Conservation (phyloP, 2,113 vertebrate species). For the Lethenteron reissneri region DNA sequence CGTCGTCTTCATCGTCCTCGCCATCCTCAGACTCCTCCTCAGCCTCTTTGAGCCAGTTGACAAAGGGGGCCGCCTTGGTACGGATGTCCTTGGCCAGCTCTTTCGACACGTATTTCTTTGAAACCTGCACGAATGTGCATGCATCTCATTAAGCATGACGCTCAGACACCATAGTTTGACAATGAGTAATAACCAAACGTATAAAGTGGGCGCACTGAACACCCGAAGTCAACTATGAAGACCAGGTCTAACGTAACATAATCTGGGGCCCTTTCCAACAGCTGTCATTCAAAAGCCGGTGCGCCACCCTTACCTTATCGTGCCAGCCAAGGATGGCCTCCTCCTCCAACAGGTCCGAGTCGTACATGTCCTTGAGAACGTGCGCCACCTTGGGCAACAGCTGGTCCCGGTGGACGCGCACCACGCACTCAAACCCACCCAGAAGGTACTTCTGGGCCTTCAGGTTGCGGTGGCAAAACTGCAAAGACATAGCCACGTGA, state of each 20-base stretch:
- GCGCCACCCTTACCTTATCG: neutral
- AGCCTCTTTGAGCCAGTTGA: conserved; percentile 4
- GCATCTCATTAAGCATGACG: too few relatives aligned
- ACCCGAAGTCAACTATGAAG: too few relatives aligned
- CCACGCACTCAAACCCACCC: conserved; percentile 1
- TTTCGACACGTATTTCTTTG: conserved; percentile 1
- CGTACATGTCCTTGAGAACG: conserved; percentile 6
- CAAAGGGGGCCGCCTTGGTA: conserved; percentile 3
- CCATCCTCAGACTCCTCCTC: conserved; percentile 5
- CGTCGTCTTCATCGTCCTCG: neutral
- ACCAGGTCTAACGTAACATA: too few relatives aligned
- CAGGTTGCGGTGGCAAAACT: conserved; percentile 3
- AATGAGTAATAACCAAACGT: too few relatives aligned
- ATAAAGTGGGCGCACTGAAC: too few relatives aligned
- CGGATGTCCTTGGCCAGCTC: conserved; percentile 5
- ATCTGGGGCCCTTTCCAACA: too few relatives aligned
- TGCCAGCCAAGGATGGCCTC: conserved; percentile 1
- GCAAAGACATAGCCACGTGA: neutral
- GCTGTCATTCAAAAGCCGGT: too few relatives aligned
- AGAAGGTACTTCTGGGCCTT: conserved; percentile 5
- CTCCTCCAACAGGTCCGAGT: neutral
- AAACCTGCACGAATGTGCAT: neutral
- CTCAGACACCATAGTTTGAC: too few relatives aligned
- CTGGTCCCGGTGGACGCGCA: neutral
- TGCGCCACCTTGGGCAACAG: conserved; percentile 1